Evolutionary conservation across 2,888 invertebrate species (phyloP).

Genomic region (Dorcus hopei): DNA sequence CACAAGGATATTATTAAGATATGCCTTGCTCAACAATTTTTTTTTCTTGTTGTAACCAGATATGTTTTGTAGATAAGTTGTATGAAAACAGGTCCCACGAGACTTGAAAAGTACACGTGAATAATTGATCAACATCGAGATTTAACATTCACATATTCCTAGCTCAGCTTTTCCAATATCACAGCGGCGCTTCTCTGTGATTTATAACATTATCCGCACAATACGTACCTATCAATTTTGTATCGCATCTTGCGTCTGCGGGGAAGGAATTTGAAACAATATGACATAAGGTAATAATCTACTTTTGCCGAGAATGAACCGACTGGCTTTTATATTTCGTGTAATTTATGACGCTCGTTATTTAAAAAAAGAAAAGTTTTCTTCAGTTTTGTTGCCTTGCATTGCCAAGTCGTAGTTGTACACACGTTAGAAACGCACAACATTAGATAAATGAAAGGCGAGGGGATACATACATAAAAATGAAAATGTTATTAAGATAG

Average conservation of each 20-base stretch:
- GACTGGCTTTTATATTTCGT: too few species aligned
- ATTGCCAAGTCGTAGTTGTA: too few species aligned
- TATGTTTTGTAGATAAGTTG: constrained; percentile 36
- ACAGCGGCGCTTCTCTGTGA: constrained; percentile 36
- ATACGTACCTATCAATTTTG: constrained; percentile 38
- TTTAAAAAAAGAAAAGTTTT: too few species aligned
- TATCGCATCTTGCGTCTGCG: constrained; percentile 17
- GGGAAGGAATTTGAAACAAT: constrained; percentile 1
- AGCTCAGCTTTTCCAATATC: constrained; percentile 37
- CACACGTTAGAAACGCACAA: too few species aligned
- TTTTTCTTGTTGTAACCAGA: constrained; percentile 24
- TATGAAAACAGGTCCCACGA: constrained; percentile 38
- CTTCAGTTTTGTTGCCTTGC: too few species aligned
- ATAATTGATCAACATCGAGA: constrained; percentile 47
- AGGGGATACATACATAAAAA: constrained; percentile 22
- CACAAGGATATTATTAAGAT: constrained; percentile 2
- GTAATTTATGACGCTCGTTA: too few species aligned
- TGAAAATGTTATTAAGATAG: constrained; percentile 32
- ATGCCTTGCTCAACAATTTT: not conserved
- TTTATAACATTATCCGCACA: constrained; percentile 37
- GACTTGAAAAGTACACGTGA: constrained; percentile 39
- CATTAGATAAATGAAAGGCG: not conserved
- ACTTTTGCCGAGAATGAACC: not conserved
- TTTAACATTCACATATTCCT: constrained; percentile 43
- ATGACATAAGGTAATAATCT: constrained; percentile 2